Conservation (phyloP, 1,140 invertebrate genomes). For the Leptinotarsa defecta region DNA sequence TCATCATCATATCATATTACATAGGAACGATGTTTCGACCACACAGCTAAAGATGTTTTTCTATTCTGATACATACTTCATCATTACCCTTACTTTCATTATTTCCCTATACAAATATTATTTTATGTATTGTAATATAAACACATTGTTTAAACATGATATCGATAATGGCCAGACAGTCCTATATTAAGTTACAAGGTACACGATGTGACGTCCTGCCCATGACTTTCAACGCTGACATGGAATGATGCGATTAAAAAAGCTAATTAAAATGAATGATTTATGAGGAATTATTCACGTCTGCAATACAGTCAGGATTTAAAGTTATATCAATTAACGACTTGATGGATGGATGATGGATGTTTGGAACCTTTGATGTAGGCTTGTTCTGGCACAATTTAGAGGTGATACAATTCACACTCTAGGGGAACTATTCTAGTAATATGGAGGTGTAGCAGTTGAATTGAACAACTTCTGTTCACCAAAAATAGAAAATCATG, state of each 20-base stretch:
- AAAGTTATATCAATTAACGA: neutral
- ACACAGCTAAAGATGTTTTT: neutral
- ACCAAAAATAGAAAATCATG: too few species aligned
- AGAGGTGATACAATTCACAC: too few species aligned
- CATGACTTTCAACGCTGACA: conserved; percentile 2
- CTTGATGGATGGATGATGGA: too few species aligned
- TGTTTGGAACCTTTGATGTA: too few species aligned
- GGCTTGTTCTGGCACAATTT: too few species aligned
- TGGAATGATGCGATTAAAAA: conserved; percentile 9
- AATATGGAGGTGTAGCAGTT: too few species aligned
- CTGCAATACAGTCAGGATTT: neutral
- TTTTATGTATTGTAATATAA: conserved; percentile 12
- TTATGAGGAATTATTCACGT: neutral
- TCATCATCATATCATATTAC: conserved; percentile 1
- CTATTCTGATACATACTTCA: neutral
- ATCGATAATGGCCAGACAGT: conserved; percentile 11
- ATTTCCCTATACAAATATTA: conserved; percentile 5
- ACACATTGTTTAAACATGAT: conserved; percentile 13
- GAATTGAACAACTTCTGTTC: too few species aligned
- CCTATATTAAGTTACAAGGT: conserved; percentile 13
- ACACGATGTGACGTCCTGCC: conserved; percentile 9
- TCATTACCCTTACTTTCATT: neutral
- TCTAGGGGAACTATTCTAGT: too few species aligned
- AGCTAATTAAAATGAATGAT: conserved; percentile 4
- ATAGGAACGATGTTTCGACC: neutral